Conservation (phyloP, 2,113 vertebrate species). For the Saimiri boliviensis region DNA sequence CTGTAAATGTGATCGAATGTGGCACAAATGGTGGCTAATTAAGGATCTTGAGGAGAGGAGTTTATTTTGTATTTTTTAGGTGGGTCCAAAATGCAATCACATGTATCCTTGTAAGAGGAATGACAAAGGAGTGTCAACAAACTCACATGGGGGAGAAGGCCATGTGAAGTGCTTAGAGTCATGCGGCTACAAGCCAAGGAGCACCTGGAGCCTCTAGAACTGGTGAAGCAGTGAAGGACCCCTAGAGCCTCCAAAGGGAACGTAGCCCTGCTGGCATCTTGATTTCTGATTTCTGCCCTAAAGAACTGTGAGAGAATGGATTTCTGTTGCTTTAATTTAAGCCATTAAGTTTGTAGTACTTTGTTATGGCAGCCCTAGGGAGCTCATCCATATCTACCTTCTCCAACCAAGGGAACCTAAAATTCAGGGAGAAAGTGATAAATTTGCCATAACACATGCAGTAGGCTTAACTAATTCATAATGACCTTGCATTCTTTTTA, state of each 20-base stretch:
- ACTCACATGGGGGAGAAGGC: neutral
- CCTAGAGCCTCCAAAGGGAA: neutral
- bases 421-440: neutral
- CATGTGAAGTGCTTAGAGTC: neutral
- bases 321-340: neutral
- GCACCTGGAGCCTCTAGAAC: neutral
- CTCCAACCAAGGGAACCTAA: neutral
- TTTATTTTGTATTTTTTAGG: neutral
- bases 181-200: neutral
- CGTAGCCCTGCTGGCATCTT: neutral
- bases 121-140: neutral
- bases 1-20: neutral
- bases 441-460: neutral
- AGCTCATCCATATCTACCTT: neutral
- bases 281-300: neutral
- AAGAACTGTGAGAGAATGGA: neutral
- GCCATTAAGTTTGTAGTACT: neutral
- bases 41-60: neutral
- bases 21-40: neutral
- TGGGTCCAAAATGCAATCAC: neutral
- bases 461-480: neutral
- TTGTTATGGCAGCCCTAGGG: neutral
- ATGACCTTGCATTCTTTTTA: neutral
- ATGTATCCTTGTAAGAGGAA: neutral
- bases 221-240: neutral